Evolutionary conservation across 2,113 vertebrate species (phyloP).

Genomic region (Macroglossus sobrinus): DNA sequence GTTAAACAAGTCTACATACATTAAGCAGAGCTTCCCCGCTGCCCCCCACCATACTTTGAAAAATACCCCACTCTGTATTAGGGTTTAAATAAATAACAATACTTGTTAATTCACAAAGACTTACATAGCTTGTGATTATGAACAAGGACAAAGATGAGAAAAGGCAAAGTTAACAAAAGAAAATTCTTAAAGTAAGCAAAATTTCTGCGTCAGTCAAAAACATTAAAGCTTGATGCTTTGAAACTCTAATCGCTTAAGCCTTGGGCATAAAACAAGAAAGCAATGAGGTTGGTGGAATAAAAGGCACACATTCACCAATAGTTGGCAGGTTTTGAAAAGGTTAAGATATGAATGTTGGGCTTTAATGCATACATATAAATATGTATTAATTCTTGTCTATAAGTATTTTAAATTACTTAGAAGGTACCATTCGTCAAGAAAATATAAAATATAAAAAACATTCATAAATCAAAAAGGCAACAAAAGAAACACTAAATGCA

Average conservation of each 20-base stretch:
- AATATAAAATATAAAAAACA: neutral
- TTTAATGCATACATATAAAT: slow-evolving; percentile 56
- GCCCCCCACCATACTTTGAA: slow-evolving; percentile 69
- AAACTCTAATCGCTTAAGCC: slow-evolving; percentile 81
- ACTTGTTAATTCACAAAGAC: slow-evolving; percentile 81
- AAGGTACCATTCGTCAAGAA: neutral
- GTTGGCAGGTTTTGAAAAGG: slow-evolving; percentile 76
- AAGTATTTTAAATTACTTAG: slow-evolving; percentile 25
- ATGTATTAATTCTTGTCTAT: neutral
- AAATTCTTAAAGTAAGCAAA: slow-evolving; percentile 81
- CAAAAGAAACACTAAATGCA: slow-evolving; percentile 51
- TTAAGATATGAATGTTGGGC: slow-evolving; percentile 77
- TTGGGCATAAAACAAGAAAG: slow-evolving; percentile 82
- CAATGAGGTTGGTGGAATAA: slow-evolving; percentile 80
- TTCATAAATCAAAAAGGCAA: slow-evolving; percentile 56
- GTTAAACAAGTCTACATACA: slow-evolving; percentile 56
- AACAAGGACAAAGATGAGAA: slow-evolving; percentile 76
- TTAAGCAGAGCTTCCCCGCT: slow-evolving; percentile 50
- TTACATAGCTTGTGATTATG: slow-evolving; percentile 78
- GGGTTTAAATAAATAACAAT: slow-evolving; percentile 76
- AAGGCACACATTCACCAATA: slow-evolving; percentile 76
- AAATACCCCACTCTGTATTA: slow-evolving; percentile 50
- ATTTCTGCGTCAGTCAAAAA: slow-evolving; percentile 80
- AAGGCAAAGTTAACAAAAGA: slow-evolving; percentile 75
- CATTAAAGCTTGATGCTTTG: slow-evolving; percentile 83